Evolutionary conservation across 1,140 invertebrate genomes (phyloP).

Genomic region (Musca vetustissima): DNA sequence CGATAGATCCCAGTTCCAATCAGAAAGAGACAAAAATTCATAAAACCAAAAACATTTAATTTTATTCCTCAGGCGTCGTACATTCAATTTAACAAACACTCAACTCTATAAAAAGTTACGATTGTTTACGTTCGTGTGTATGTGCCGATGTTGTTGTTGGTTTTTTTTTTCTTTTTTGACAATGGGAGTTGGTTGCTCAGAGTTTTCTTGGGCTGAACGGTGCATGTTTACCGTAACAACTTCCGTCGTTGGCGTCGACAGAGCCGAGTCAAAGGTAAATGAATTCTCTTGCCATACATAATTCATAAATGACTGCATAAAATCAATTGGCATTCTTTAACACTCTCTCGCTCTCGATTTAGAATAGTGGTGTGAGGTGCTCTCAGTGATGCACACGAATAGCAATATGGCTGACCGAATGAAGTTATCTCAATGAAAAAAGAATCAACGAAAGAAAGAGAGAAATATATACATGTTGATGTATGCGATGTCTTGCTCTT

Average conservation of each 20-base stretch:
- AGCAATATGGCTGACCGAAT: slow-evolving; percentile 8
- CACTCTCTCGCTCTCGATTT: background rate
- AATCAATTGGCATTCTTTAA: background rate
- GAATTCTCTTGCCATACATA: slow-evolving; percentile 13
- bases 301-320: slow-evolving; percentile 15
- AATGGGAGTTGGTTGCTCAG: background rate
- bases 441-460: background rate
- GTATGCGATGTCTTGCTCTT: background rate
- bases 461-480: background rate
- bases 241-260: background rate
- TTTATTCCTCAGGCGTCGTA: slow-evolving; percentile 48
- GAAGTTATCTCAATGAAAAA: background rate
- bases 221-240: background rate
- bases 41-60: slow-evolving; percentile 53
- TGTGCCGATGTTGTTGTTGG: background rate
- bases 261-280: background rate
- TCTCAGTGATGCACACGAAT: background rate
- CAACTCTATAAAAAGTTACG: background rate
- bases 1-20: background rate
- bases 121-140: background rate
- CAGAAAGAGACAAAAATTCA: slow-evolving; percentile 51
- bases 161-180: background rate
- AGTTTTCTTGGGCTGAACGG: slow-evolving; percentile 7
- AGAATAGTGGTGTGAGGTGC: background rate
- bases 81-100: slow-evolving; percentile 50